phyloP scores from a whole-genome alignment of 2,113 vertebrate genomes.

The Bos javanicus region DNA sequence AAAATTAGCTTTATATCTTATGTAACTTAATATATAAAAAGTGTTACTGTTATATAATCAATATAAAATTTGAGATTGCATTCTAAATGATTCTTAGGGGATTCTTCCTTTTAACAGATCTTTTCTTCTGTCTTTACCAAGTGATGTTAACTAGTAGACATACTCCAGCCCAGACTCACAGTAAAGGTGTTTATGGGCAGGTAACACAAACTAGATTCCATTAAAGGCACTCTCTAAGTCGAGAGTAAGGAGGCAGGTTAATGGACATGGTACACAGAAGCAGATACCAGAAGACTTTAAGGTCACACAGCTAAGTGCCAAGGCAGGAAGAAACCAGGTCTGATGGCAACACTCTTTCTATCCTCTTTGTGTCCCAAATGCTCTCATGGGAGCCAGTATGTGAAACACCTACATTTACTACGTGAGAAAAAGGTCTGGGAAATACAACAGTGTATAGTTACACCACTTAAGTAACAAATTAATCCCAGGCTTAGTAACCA shows the following conservation, averaged over 20 bases:
- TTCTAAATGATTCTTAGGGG: background rate
- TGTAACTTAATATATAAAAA: background rate
- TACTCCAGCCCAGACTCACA: background rate
- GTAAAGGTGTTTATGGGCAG: background rate
- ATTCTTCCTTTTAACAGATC: background rate
- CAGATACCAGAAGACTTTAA: background rate
- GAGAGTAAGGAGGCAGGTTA: background rate
- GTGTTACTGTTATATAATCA: background rate
- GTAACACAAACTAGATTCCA: background rate
- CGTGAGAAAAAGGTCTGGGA: background rate
- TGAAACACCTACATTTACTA: background rate
- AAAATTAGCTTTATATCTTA: background rate
- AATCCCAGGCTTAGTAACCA: background rate
- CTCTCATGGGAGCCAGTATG: background rate
- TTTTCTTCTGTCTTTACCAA: background rate
- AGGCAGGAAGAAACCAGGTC: background rate
- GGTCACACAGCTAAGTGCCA: background rate
- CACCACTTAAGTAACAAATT: background rate
- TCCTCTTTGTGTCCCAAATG: background rate
- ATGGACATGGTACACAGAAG: background rate
- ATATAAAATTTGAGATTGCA: background rate
- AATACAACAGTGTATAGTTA: background rate
- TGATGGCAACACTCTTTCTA: background rate
- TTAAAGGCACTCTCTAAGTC: background rate
- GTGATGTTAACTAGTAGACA: background rate